Evolutionary conservation across 1,140 invertebrate species (phyloP).

Genomic region (Drosophila takahashii): DNA sequence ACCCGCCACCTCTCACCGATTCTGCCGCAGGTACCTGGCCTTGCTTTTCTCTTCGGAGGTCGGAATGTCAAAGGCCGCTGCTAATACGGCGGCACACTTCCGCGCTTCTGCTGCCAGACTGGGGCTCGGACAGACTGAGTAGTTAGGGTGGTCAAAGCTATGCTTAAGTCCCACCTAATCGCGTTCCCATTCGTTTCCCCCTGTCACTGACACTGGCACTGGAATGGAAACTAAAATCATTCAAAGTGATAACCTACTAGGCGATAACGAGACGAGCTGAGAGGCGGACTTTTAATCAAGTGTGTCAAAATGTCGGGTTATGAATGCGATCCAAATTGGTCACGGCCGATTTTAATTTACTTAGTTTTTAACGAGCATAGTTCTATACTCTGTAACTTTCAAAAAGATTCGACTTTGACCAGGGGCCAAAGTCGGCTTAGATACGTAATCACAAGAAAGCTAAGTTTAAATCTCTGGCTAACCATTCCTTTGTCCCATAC

Average conservation of each 20-base stretch:
- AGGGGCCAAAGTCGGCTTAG: not conserved
- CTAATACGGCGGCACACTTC: slow-evolving; percentile 42
- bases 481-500: slow-evolving; percentile 26
- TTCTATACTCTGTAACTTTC: slow-evolving; percentile 4
- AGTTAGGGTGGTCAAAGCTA: slow-evolving; percentile 1
- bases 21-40: not conserved
- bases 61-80: slow-evolving; percentile 17
- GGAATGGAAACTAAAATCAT: slow-evolving; percentile 6
- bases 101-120: slow-evolving; percentile 42
- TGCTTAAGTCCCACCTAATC: slow-evolving; percentile 62
- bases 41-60: slow-evolving; percentile 10
- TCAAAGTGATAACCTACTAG: slow-evolving; percentile 24
- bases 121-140: not conserved
- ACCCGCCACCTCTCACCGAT: not conserved
- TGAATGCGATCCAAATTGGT: slow-evolving; percentile 50
- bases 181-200: slow-evolving; percentile 35
- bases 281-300: slow-evolving; percentile 40
- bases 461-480: not conserved
- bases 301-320: slow-evolving; percentile 68
- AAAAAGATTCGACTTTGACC: not conserved
- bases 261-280: slow-evolving; percentile 11
- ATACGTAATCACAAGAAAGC: not conserved
- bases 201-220: slow-evolving; percentile 28
- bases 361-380: slow-evolving; percentile 4
- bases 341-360: slow-evolving; percentile 57